A percentile compares a stretch with the other conserved stretches of the same genome.
Evolutionary conservation across 2,888 invertebrate genomes (phyloP).

Genomic region (Hipparchia sbordonii): DNA sequence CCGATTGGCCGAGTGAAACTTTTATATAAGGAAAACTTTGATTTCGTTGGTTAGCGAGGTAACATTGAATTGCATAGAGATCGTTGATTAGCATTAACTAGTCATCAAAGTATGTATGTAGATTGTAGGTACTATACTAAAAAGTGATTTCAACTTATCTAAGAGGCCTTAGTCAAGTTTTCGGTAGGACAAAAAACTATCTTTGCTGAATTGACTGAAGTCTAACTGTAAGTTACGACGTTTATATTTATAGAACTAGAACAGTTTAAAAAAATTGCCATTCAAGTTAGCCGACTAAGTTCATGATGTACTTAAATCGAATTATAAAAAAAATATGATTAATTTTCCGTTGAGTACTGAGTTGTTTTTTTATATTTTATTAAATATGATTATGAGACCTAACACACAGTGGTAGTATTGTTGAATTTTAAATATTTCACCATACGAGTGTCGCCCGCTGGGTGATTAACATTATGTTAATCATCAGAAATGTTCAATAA

Average conservation of each 20-base stretch:
- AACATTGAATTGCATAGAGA: not conserved
- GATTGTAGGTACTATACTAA: too few relatives aligned
- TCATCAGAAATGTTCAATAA: constrained; percentile 43
- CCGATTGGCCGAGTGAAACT: constrained; percentile 67
- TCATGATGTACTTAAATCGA: too few relatives aligned
- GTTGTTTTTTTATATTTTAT: not conserved
- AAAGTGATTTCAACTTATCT: too few relatives aligned
- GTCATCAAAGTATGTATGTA: too few relatives aligned
- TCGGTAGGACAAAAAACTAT: not conserved
- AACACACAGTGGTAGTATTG: not conserved
- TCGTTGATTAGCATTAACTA: not conserved
- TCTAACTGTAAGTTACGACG: not conserved
- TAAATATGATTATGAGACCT: not conserved
- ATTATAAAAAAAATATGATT: not conserved
- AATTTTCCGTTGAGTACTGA: not conserved
- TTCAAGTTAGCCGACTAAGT: too few relatives aligned
- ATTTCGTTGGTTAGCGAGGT: constrained; percentile 3
- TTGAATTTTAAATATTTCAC: constrained; percentile 11
- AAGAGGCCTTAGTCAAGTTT: not conserved
- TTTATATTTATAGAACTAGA: too few relatives aligned
- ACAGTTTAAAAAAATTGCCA: too few relatives aligned
- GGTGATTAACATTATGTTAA: constrained; percentile 31
- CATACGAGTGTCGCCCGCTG: constrained; percentile 13
- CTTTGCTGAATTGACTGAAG: not conserved
- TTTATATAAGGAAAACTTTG: constrained; percentile 38